Evolutionary conservation across 2,888 invertebrate genomes (phyloP).

Genomic region (Caradrina clavipalpis): DNA sequence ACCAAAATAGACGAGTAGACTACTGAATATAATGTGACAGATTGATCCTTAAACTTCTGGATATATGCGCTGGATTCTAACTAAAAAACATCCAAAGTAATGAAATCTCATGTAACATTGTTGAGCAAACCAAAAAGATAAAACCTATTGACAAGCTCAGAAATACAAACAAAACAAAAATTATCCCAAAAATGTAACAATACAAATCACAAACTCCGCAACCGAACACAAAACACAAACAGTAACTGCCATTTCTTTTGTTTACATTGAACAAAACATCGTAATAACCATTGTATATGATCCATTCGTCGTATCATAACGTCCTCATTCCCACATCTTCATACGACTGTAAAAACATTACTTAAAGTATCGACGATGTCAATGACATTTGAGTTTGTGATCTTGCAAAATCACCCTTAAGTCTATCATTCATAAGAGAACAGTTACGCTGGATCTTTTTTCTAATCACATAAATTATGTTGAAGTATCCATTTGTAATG

Average conservation of each 20-base stretch:
- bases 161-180: constrained; percentile 1
- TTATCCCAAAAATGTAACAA: not conserved
- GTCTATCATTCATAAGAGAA: constrained; percentile 26
- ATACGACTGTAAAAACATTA: constrained; percentile 24
- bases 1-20: too few species aligned
- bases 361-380: not conserved
- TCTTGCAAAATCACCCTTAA: constrained; percentile 29
- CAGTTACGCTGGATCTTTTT: constrained; percentile 29
- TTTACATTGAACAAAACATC: constrained; percentile 32
- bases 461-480: not conserved
- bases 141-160: not conserved
- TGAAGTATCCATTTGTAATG: too few species aligned
- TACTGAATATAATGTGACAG: too few species aligned
- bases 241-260: constrained; percentile 38
- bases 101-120: too few species aligned
- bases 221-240: constrained; percentile 13
- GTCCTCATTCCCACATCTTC: constrained; percentile 27
- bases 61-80: too few species aligned
- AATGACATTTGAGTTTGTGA: constrained; percentile 23
- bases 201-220: constrained; percentile 21
- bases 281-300: constrained; percentile 42
- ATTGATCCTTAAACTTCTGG: too few species aligned
- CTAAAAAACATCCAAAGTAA: too few species aligned
- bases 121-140: too few species aligned
- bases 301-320: constrained; percentile 42